Evolutionary conservation across 1,140 invertebrate species (phyloP), one percentile per base, ranked within the genome.

Genomic region (Asobara japonica): DNA sequence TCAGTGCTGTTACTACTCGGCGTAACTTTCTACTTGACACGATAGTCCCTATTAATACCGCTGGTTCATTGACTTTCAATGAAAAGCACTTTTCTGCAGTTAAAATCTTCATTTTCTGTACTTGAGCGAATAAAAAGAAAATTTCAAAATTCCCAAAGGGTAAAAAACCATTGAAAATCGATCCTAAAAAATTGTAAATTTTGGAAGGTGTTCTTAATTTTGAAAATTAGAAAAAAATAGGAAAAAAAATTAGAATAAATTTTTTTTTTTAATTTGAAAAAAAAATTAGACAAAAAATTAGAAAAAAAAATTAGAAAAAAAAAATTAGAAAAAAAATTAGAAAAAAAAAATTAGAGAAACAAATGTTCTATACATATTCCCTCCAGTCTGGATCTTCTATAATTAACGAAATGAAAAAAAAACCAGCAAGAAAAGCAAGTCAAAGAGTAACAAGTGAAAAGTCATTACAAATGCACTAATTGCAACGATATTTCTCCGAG

Each of bases 11-110:
- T 72, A 41, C 31, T 67, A 20, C 11, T 67, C 13, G 45, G 16
- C 20, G 16, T 74, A 25, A 48, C 68, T 36, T 33, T 70, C 13
- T 66, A 66, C 25, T 36, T 67, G 20, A 31, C 41, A 61, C 31
- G 62, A 68, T 73, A 64, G 51, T 25, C 1, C 8, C 20, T 56
- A 25, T 56, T 56, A 27, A 56, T 27, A 56, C 8, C 3, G 1
- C 4, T 25, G 13, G 20, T 27, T 45, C 41, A 1, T 16, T 16
- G 41, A 45, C 5, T 45, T 16, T 45, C 18, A 8, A 38, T 38
- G 36, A 38, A 10, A n/a, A n/a, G n/a, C n/a, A n/a, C n/a, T n/a
- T n/a, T n/a, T n/a, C n/a, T n/a, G n/a, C n/a, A n/a, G n/a, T n/a
- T n/a, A n/a, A n/a, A n/a, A n/a, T n/a, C n/a, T n/a, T n/a, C 8